Evolutionary conservation across 1,140 invertebrate species (phyloP).

Genomic region (Mamestra configurata): DNA sequence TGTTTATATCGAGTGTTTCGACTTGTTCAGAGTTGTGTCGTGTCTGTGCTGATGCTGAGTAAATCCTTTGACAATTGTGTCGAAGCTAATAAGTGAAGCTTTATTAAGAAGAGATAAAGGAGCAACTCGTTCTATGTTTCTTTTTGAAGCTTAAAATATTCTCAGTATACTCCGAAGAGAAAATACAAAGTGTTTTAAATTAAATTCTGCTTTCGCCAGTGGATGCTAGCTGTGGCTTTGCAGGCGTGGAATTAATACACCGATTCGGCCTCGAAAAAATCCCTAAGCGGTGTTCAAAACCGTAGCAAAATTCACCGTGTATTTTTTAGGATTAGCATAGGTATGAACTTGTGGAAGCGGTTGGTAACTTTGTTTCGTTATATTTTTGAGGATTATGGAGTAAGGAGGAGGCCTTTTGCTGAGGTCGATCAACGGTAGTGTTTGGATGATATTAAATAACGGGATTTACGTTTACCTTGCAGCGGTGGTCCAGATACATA

Average conservation of each 20-base stretch:
- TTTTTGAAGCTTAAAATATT: background rate
- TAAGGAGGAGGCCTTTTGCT: background rate
- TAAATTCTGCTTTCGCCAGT: conserved; percentile 22
- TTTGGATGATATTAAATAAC: no score
- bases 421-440: background rate
- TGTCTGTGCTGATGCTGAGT: background rate
- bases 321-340: conserved; percentile 34
- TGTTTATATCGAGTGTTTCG: conserved; percentile 35
- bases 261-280: conserved; percentile 12
- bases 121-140: background rate
- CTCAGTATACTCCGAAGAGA: background rate
- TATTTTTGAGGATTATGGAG: background rate
- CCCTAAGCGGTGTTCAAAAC: conserved; percentile 23
- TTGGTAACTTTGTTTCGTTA: background rate
- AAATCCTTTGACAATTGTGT: conserved; percentile 29
- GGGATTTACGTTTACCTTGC: no score
- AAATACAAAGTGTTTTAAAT: conserved; percentile 10
- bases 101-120: background rate
- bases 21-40: conserved; percentile 22
- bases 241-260: conserved; percentile 30
- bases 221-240: conserved; percentile 9
- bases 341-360: conserved; percentile 13
- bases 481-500: no score
- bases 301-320: conserved; percentile 19
- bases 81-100: conserved; percentile 8